Evolutionary conservation across 2,113 vertebrate species (phyloP), one percentile per base, ranked within the genome.

Genomic region (Oreotragus oreotragus): DNA sequence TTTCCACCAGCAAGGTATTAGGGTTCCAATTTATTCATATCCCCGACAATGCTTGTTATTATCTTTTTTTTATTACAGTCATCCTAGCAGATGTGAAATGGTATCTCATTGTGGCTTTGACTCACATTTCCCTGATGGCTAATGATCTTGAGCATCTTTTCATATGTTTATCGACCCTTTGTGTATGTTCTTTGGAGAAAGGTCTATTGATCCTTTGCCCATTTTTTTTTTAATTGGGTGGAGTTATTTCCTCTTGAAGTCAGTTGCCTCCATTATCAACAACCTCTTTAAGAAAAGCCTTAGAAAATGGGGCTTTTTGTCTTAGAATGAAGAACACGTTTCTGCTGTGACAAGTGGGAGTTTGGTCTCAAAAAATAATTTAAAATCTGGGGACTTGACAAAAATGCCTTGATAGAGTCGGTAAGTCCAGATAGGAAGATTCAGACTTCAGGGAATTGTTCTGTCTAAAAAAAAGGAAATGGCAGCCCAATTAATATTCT

Each of bases 401-500:
- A 55, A 60, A 90, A 95, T 43, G 90, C 33, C 87, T 96, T 73
- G 62, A 84, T 36, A 92, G 28, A 88, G 93, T 90, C 84, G 94
- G 51, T 58, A 87, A 58, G 87, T 49, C 90, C 94, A 60, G 90
- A 95, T 92, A 57, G 90, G 83, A 58, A 92, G 66, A 85, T 2
- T 94, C 81, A 80, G 88, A 79, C 88, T n/a, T 92, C 5, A 39
- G 96, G 92, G 88, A 93, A 57, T 14, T 95, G 90, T 95, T 98
- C 94, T 85, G 88, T 94, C 90, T 97, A 83, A 91, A 96, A 91
- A 96, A 77, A 76, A 27, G 39, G 23, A 76, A 96, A 62, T 57
- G 25, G 90, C 39, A 87, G 83, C 83, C 70, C 83, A 70, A 94
- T 98, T 98, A 97, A 96, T 98, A 96, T 76, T 96, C 88, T 64